phyloP scores from a whole-genome alignment of 2,113 vertebrate genomes.

The Gymnorhina tibicen region DNA sequence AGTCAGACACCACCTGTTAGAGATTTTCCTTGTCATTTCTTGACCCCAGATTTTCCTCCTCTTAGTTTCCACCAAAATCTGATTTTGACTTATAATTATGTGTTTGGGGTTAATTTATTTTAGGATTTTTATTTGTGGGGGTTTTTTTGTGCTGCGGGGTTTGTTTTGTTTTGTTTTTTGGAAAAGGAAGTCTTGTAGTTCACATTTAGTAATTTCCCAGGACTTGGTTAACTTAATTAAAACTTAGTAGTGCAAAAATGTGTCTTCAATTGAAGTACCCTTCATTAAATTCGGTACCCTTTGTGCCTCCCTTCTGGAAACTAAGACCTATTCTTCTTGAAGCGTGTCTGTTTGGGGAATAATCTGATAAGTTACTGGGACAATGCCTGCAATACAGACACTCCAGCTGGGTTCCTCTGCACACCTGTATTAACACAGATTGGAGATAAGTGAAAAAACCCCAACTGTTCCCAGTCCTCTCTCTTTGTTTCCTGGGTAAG shows the following conservation, averaged over 20 bases:
- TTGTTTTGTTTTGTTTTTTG: background rate
- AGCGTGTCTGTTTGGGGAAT: background rate
- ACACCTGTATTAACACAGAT: background rate
- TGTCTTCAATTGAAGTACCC: background rate
- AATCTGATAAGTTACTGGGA: background rate
- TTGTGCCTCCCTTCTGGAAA: background rate
- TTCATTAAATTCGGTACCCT: background rate
- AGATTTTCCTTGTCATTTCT: background rate
- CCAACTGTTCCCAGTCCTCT: background rate
- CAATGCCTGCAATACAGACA: background rate
- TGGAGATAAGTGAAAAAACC: fast-evolving
- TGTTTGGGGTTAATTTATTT: background rate
- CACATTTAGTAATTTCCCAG: background rate
- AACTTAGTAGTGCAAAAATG: background rate
- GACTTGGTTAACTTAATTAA: background rate
- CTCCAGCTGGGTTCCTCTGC: background rate
- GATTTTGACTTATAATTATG: background rate
- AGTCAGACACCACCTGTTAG: background rate
- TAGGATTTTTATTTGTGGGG: background rate
- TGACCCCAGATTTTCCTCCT: background rate
- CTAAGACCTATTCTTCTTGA: background rate
- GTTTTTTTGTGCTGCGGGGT: too few species aligned
- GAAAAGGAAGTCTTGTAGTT: background rate
- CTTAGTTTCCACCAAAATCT: background rate
- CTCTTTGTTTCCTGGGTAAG: background rate